phyloP scores from a whole-genome alignment of 2,888 invertebrate species.

The Cecidostiba fungosa region DNA sequence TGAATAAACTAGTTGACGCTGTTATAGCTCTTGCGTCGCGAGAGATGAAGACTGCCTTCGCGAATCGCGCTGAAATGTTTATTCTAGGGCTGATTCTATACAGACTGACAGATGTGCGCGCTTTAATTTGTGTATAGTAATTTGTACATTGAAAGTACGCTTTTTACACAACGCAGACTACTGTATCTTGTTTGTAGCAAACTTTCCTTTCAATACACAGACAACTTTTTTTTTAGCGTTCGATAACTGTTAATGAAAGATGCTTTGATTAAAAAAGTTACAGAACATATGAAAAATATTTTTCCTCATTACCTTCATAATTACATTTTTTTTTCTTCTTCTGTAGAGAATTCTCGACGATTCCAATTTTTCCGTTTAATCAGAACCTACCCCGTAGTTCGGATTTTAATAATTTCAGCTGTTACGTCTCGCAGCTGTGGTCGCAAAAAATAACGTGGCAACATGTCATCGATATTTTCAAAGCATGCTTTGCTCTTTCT shows the following conservation, averaged over 20 bases:
- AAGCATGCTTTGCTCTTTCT: conserved; percentile 9
- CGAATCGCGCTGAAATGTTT: conserved; percentile 23
- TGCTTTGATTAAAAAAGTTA: background rate
- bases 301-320: conserved; percentile 26
- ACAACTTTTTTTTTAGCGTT: no score
- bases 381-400: conserved; percentile 35
- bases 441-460: conserved; percentile 49
- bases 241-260: background rate
- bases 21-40: background rate
- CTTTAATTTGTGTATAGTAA: background rate
- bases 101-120: background rate
- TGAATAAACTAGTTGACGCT: conserved; percentile 27
- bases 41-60: conserved; percentile 14
- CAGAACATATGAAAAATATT: background rate
- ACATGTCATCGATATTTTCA: conserved; percentile 44
- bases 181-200: no score
- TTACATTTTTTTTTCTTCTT: conserved; percentile 21
- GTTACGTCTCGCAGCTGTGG: conserved; percentile 54
- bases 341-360: conserved; percentile 8
- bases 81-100: background rate
- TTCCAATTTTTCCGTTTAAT: conserved; percentile 44
- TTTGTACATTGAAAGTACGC: background rate
- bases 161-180: no score
- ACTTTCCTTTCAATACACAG: no score
- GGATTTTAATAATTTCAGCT: conserved; percentile 54